Conservation (phyloP, 2,888 invertebrate species). For the Phortica magna region DNA sequence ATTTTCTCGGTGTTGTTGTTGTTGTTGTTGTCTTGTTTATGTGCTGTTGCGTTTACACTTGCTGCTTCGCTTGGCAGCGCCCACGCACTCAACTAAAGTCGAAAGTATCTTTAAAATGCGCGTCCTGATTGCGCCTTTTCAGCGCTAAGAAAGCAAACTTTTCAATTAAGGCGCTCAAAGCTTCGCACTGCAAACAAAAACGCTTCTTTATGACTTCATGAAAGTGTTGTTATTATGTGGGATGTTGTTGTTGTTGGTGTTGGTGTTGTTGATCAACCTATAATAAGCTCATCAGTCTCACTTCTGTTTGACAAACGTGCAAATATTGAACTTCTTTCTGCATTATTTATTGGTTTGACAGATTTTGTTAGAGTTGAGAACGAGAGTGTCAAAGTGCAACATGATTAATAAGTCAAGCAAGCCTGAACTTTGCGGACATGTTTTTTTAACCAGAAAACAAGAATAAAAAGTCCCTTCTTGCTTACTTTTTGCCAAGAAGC, state of each 20-base stretch:
- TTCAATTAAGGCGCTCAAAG: constrained; percentile 24
- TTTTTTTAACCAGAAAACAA: too few relatives aligned
- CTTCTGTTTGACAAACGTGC: too few relatives aligned
- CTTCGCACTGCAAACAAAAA: not conserved
- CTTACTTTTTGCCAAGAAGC: not conserved
- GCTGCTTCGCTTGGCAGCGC: not conserved
- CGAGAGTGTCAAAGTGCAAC: too few relatives aligned
- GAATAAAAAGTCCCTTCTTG: not conserved
- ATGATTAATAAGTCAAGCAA: too few relatives aligned
- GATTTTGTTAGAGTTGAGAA: too few relatives aligned
- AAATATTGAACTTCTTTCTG: too few relatives aligned
- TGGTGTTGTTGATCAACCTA: not conserved
- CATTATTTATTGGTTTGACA: too few relatives aligned
- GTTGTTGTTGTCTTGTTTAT: not conserved
- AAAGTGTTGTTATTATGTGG: not conserved
- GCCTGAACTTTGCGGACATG: too few relatives aligned
- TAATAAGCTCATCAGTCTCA: too few relatives aligned
- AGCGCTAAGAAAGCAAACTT: constrained; percentile 10
- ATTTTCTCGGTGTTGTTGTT: not conserved
- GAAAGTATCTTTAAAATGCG: not conserved
- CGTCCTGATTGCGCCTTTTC: constrained; percentile 5
- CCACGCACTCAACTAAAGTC: not conserved
- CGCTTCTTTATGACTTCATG: not conserved
- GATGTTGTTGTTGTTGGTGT: too few relatives aligned
- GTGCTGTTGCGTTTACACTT: not conserved